phyloP scores from a whole-genome alignment of 2,888 invertebrate genomes.

The Metopia argyrocephala region DNA sequence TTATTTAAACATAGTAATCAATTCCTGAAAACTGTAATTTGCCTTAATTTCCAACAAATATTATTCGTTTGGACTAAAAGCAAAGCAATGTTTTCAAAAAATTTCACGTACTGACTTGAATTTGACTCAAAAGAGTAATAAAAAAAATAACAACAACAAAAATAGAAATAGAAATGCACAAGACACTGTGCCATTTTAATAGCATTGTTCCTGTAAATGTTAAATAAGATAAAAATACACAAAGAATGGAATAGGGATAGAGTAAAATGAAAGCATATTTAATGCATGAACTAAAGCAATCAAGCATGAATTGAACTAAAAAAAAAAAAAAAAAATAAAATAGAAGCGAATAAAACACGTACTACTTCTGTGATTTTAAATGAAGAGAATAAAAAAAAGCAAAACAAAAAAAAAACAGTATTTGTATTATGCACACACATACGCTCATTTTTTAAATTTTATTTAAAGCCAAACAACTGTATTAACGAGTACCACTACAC shows the following conservation, averaged over 20 bases:
- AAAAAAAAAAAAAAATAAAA: background rate
- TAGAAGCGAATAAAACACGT: background rate
- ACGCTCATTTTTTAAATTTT: background rate
- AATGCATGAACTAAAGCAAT: conserved; percentile 47
- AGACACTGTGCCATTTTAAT: background rate
- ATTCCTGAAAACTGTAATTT: background rate
- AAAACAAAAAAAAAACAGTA: too few species aligned
- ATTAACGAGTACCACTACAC: background rate
- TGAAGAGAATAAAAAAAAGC: background rate
- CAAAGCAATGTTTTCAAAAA: background rate
- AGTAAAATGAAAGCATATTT: conserved; percentile 17
- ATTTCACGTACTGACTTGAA: background rate
- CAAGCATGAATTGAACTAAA: conserved; percentile 30
- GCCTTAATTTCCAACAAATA: background rate
- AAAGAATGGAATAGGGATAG: too few species aligned
- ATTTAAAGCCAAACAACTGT: background rate
- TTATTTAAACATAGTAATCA: background rate
- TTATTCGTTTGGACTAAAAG: background rate
- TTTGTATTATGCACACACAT: background rate
- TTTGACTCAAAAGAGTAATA: background rate
- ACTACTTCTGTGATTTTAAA: background rate
- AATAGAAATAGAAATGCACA: conserved; percentile 8
- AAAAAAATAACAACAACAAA: background rate
- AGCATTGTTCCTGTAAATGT: background rate
- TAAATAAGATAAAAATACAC: background rate